These are phyloP conservation scores for Ranitomeya variabilis DNA, from an alignment of 2,113 vertebrate genomes.

Conservation along the genomic window DNA sequence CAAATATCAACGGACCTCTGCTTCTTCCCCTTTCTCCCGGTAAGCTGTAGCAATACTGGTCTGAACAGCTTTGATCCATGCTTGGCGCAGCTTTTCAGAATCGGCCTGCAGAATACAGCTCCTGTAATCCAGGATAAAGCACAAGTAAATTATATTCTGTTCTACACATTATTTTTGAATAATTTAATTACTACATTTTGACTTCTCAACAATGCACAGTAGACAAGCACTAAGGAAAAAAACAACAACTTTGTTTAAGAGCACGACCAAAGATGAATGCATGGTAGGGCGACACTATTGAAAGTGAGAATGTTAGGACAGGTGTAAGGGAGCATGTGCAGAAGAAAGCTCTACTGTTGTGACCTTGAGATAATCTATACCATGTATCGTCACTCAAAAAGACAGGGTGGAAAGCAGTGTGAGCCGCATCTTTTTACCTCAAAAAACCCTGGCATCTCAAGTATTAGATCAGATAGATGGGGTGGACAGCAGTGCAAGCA, in stretches of 20 bases:
- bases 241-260: background rate
- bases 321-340: no score
- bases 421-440: no score
- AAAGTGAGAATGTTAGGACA: no score
- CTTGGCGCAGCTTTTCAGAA: constrained; percentile 92
- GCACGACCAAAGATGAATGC: no score
- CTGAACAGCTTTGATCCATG: constrained; percentile 96
- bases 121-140: constrained; percentile 66
- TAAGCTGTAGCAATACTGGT: constrained; percentile 98
- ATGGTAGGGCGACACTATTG: no score
- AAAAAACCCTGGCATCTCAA: no score
- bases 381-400: no score
- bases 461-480: no score
- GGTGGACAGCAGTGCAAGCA: no score
- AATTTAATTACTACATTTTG: background rate
- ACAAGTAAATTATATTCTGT: background rate
- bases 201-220: background rate
- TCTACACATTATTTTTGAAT: background rate
- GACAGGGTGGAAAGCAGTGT: no score
- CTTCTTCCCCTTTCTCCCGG: constrained; percentile 87
- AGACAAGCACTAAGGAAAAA: background rate
- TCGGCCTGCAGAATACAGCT: constrained; percentile 98
- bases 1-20: constrained; percentile 74
- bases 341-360: no score
- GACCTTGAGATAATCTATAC: no score